Percentiles rank a stretch among this genome's conserved stretches.
phyloP scores from a whole-genome alignment of 1,140 invertebrate species.

The Euura saliciscinereae region DNA sequence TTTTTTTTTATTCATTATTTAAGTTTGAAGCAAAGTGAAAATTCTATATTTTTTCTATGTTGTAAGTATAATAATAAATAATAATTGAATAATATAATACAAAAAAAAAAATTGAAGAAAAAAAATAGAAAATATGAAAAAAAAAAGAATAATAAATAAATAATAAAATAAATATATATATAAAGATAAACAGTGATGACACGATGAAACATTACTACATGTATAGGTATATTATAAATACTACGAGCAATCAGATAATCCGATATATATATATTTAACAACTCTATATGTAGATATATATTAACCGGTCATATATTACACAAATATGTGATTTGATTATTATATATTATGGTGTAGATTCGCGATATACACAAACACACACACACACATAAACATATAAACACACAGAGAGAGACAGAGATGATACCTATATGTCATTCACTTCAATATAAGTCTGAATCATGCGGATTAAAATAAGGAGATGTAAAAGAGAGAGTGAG shows the following conservation, averaged over 20 bases:
- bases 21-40: conserved; percentile 17
- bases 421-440: conserved; percentile 22
- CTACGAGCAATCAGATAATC: background rate
- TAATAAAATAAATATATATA: conserved; percentile 22
- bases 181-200: conserved; percentile 39
- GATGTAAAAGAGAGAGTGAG: background rate
- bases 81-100: conserved; percentile 26
- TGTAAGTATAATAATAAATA: conserved; percentile 17
- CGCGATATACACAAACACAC: conserved; percentile 16
- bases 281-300: conserved; percentile 39
- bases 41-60: conserved; percentile 18
- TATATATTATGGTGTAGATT: conserved; percentile 14
- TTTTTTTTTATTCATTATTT: too few relatives aligned
- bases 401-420: conserved; percentile 18
- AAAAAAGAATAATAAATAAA: conserved; percentile 25
- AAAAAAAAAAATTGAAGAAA: conserved; percentile 40
- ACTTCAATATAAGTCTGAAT: conserved; percentile 28
- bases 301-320: conserved; percentile 28
- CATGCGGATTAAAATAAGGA: background rate
- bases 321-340: conserved; percentile 27
- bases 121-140: conserved; percentile 21
- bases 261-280: conserved; percentile 27
- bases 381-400: conserved; percentile 22
- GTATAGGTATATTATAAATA: conserved; percentile 43
- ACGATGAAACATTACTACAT: conserved; percentile 25